These are phyloP conservation scores for Leptinotarsa texana DNA, from an alignment of 1,140 invertebrate genomes.

Conservation along the genomic window DNA sequence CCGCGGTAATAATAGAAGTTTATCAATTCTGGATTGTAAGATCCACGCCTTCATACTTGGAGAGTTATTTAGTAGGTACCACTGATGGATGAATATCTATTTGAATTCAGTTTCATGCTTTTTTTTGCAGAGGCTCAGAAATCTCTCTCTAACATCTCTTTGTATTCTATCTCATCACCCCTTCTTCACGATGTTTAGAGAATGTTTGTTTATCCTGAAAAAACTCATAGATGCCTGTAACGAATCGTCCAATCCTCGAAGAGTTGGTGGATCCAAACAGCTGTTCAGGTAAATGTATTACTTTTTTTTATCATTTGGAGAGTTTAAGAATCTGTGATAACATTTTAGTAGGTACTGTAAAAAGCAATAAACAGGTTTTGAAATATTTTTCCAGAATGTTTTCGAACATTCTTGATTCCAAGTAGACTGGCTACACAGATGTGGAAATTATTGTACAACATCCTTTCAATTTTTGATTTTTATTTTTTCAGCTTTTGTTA, in stretches of 20 bases:
- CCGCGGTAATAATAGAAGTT: no score
- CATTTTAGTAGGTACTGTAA: no score
- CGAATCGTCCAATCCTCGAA: conserved; percentile 84
- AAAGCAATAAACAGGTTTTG: no score
- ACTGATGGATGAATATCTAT: background rate
- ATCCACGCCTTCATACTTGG: background rate
- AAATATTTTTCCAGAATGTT: no score
- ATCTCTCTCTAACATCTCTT: conserved; percentile 93
- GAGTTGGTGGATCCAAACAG: conserved; percentile 86
- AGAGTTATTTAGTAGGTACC: background rate
- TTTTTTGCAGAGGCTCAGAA: conserved; percentile 72
- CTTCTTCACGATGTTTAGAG: conserved; percentile 96
- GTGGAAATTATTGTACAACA: no score
- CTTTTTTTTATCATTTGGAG: background rate
- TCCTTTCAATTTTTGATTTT: no score
- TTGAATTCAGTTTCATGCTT: background rate
- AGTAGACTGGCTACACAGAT: no score
- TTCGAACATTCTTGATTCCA: no score
- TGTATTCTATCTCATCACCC: conserved; percentile 99
- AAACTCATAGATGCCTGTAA: conserved; percentile 96
- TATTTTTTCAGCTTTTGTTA: no score
- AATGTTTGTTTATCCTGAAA: conserved; percentile 94
- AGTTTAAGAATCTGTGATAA: no score
- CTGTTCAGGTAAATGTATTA: conserved; percentile 69
- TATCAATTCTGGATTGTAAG: no score